Conservation (phyloP, 2,888 invertebrate species). For the Dasysyrphus tricinctus region DNA sequence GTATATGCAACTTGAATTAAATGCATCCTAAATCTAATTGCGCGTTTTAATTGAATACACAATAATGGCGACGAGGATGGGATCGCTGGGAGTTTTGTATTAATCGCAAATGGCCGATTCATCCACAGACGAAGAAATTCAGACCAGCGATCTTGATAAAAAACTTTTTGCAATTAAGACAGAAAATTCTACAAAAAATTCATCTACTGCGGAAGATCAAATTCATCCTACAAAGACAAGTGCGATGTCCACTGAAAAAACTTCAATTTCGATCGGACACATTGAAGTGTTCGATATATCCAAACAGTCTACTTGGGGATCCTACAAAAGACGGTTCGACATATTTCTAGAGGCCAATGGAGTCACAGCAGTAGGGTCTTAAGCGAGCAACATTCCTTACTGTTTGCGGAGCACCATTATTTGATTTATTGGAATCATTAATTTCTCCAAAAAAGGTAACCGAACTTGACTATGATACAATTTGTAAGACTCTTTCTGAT, state of each 20-base stretch:
- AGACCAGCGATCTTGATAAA: background rate
- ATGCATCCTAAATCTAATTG: no score
- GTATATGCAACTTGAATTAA: no score
- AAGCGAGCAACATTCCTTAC: slow-evolving; percentile 34
- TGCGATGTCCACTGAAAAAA: background rate
- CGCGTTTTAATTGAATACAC: background rate
- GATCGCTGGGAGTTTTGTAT: background rate
- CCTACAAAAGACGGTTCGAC: slow-evolving; percentile 15
- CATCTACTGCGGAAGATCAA: background rate
- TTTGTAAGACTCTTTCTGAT: slow-evolving; percentile 1
- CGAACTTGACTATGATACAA: slow-evolving; percentile 4
- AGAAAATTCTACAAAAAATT: background rate
- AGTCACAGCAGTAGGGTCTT: slow-evolving; percentile 20
- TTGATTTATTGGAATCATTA: slow-evolving; percentile 13
- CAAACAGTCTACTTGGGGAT: background rate
- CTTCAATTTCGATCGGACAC: background rate
- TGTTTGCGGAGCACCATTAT: slow-evolving; percentile 12
- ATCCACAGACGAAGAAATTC: background rate
- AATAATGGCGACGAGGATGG: background rate
- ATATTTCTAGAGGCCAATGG: slow-evolving; percentile 16
- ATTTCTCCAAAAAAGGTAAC: slow-evolving; percentile 22
- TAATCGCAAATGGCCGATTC: background rate
- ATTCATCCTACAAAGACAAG: background rate
- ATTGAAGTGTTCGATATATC: background rate
- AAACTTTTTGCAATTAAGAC: background rate